These are phyloP conservation scores for Anastrepha ludens DNA, from an alignment of 1,140 invertebrate genomes.

Conservation along the genomic window DNA sequence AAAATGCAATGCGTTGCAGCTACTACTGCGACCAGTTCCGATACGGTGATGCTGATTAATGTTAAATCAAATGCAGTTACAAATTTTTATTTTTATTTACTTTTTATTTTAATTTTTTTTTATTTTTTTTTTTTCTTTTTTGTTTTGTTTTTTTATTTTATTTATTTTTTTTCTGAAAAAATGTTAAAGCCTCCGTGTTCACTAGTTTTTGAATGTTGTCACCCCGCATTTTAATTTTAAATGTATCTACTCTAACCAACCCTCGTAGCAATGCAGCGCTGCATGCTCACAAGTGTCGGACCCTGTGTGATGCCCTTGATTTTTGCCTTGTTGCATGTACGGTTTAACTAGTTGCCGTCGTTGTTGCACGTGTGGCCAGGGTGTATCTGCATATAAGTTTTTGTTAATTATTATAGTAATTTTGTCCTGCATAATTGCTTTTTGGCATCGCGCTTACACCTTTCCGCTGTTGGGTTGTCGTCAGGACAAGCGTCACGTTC, in stretches of 20 bases:
- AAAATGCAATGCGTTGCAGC: background rate
- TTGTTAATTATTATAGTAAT: slow-evolving; percentile 33
- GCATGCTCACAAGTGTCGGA: background rate
- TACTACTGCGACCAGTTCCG: background rate
- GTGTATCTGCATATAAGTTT: background rate
- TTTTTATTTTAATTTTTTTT: background rate
- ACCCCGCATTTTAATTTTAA: background rate
- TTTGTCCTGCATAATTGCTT: background rate
- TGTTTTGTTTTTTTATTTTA: background rate
- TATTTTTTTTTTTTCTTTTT: background rate
- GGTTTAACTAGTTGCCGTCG: slow-evolving; percentile 17
- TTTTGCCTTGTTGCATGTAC: slow-evolving; percentile 41
- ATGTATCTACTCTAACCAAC: background rate
- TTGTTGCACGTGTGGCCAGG: background rate
- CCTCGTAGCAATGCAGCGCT: background rate
- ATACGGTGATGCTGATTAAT: background rate
- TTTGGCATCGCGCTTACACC: background rate
- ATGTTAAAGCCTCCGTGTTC: background rate
- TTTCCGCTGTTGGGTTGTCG: background rate
- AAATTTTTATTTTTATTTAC: background rate
- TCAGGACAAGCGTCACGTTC: slow-evolving; percentile 46
- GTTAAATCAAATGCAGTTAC: slow-evolving; percentile 15
- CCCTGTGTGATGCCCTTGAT: background rate
- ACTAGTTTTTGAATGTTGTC: background rate
- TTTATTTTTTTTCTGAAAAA: background rate